phyloP scores from a whole-genome alignment of 2,888 invertebrate genomes.

The Pasiphila rectangulata region DNA sequence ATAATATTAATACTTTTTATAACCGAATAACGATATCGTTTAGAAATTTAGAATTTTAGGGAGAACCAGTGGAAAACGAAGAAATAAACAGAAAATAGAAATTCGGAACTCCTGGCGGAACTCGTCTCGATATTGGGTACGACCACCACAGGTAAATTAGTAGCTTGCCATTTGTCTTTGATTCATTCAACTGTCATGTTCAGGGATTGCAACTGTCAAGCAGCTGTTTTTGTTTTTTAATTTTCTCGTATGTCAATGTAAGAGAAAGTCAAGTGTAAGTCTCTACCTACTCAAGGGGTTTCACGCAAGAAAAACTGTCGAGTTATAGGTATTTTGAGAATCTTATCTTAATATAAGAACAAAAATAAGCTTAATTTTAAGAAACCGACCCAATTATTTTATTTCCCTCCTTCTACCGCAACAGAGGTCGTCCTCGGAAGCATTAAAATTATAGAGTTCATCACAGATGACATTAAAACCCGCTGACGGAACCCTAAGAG shows the following conservation, averaged over 20 bases:
- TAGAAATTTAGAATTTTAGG: neutral
- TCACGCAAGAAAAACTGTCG: too few relatives aligned
- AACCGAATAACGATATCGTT: neutral
- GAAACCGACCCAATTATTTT: too few relatives aligned
- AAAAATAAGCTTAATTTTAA: too few relatives aligned
- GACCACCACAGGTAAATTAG: neutral
- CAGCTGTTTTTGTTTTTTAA: neutral
- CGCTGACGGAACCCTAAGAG: neutral
- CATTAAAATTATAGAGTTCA: too few relatives aligned
- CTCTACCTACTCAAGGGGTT: neutral
- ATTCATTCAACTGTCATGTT: neutral
- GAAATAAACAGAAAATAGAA: neutral
- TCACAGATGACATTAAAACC: too few relatives aligned
- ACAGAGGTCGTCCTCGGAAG: too few relatives aligned
- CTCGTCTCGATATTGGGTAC: too few relatives aligned
- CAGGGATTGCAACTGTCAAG: neutral
- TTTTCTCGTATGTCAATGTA: neutral
- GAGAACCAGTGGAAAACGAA: too few relatives aligned
- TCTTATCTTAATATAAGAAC: too few relatives aligned
- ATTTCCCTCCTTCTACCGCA: too few relatives aligned
- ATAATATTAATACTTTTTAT: neutral
- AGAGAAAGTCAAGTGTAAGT: neutral
- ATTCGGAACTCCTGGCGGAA: neutral
- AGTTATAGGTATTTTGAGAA: too few relatives aligned
- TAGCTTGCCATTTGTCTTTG: too few relatives aligned